Evolutionary conservation across 2,797 vertebrate species (phyloP), one percentile per base, ranked within the genome.

Genomic region (Clarias platycephalus): DNA sequence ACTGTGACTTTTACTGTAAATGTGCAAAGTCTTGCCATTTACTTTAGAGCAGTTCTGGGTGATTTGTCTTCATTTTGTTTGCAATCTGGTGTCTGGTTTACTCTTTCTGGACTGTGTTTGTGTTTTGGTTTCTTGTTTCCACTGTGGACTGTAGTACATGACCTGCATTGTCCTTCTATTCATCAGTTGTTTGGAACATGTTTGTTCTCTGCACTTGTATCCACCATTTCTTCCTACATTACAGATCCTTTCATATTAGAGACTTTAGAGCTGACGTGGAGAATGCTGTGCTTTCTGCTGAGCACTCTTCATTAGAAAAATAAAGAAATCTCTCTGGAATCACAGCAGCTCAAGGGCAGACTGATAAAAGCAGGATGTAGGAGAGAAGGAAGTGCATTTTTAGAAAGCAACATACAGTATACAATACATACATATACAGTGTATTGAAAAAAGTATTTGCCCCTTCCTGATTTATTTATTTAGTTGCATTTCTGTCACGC

Each of bases 341-440:
- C 81, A 71, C 57, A 80, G 84, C 31, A 44, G 74, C 74, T 88
- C 66, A 89, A 88, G 85, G 83, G 77, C 78, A 85, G 44, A 80
- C 37, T 74, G 77, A 85, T 82, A 79, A 89, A 85, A 85, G 76
- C 40, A 72, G 67, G n/a, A 87, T 74, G 74, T 79, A 28, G 34
- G 8, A 58, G 49, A 78, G 67, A 74, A 75, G 40, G 55, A 70
- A 62, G 10, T 62, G 34, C 44, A 78, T 64, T 63, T 3, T 3
- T 71, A 12, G 68, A 40, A 71, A 34, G 12, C 9, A 34, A 67
- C 7, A 24, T 70, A 44, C 4, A 37, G 2, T 2, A 5, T 37
- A 37, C 37, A 37, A 3, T 44, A 44, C 40, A 44, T 44, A 44
- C 40, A 44, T 9, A 44, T 44, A 44, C 40, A 1, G 40, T 44